Evolutionary conservation across 1,140 invertebrate genomes (phyloP).

Genomic region (Sitobion miscanthi): DNA sequence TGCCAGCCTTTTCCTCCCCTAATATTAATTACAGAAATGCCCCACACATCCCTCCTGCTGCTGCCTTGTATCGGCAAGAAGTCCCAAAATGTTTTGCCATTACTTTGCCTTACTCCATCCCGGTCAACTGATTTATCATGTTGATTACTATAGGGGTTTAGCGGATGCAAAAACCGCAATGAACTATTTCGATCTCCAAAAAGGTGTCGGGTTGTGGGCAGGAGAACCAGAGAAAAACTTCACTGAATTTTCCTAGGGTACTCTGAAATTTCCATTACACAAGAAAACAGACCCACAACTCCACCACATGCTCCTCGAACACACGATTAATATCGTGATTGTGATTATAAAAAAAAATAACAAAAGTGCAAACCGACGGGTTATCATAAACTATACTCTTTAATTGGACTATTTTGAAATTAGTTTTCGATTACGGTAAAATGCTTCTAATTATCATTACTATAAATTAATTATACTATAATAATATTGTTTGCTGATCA

Average conservation of each 20-base stretch:
- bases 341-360: background rate
- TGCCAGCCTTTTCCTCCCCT: conserved; percentile 25
- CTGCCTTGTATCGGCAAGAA: conserved; percentile 37
- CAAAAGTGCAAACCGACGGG: background rate
- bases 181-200: conserved; percentile 47
- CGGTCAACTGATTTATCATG: conserved; percentile 51
- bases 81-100: conserved; percentile 52
- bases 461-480: background rate
- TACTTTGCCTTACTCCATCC: conserved; percentile 14
- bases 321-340: background rate
- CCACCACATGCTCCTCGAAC: background rate
- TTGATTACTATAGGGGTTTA: conserved; percentile 28
- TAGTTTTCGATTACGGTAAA: background rate
- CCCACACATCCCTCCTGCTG: background rate
- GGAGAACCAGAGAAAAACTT: conserved; percentile 24
- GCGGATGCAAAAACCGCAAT: conserved; percentile 52
- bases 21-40: conserved; percentile 53
- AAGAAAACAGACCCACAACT: conserved; percentile 9
- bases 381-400: background rate
- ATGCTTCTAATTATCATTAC: background rate
- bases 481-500: conserved; percentile 34
- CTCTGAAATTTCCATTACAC: conserved; percentile 1
- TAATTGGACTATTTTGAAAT: background rate
- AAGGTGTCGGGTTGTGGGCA: conserved; percentile 9
- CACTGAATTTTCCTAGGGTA: conserved; percentile 18